Conservation (phyloP, 1,140 invertebrate species). For the Trichogramma pretiosum region DNA sequence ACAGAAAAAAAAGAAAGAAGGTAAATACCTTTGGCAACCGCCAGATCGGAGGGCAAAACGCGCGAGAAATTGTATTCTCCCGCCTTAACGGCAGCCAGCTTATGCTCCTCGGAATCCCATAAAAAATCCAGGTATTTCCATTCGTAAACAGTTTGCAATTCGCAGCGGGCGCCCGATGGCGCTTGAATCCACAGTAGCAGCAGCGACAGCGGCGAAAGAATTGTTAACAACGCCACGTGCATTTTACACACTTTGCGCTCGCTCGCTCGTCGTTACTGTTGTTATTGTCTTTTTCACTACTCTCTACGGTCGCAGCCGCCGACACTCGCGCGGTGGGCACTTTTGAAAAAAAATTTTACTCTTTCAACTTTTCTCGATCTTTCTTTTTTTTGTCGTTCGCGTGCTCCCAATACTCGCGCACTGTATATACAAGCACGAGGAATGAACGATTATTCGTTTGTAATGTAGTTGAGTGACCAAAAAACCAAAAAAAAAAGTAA, state of each 20-base stretch:
- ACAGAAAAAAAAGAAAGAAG: no score
- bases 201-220: no score
- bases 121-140: conserved; percentile 14
- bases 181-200: neutral
- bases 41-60: conserved; percentile 6
- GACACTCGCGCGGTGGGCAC: no score
- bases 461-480: no score
- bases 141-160: conserved; percentile 12
- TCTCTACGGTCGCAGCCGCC: no score
- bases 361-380: neutral
- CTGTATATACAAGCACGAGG: no score
- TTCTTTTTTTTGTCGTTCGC: neutral
- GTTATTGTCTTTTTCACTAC: neutral
- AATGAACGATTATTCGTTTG: no score
- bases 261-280: neutral
- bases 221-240: no score
- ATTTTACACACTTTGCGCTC: neutral
- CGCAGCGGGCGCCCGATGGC: neutral
- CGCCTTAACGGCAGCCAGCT: neutral
- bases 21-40: conserved; percentile 14
- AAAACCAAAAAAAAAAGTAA: no score
- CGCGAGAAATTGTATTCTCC: conserved; percentile 10
- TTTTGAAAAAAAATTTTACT: no score
- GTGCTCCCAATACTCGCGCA: no score
- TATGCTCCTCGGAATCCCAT: conserved; percentile 12